Conservation (phyloP, 2,113 vertebrate genomes). For the Syngnathoides biaculeatus region DNA sequence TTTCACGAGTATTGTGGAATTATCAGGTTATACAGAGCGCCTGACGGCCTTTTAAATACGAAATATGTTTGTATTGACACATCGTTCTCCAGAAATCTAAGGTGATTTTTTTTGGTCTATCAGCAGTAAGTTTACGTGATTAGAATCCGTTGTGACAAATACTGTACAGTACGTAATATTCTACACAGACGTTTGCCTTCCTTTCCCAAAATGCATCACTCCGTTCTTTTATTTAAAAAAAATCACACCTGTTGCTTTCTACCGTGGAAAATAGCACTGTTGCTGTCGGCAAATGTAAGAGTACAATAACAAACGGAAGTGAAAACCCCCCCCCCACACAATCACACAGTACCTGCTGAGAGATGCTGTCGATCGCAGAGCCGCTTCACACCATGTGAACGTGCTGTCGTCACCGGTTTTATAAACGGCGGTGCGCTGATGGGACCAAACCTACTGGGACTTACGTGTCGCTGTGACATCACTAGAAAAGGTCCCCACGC, state of each 20-base stretch:
- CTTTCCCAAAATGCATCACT: background rate
- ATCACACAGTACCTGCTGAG: conserved; percentile 14
- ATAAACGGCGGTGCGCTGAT: background rate
- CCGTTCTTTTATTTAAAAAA: background rate
- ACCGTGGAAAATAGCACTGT: background rate
- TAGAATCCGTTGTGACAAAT: background rate
- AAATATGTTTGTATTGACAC: background rate
- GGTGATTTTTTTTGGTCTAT: background rate
- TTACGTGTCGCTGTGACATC: background rate
- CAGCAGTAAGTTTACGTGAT: background rate
- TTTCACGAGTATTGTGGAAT: background rate
- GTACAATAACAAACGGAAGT: background rate
- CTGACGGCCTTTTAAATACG: background rate
- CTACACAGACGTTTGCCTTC: background rate
- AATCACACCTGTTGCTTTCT: background rate
- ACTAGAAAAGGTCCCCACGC: background rate
- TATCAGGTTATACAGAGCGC: background rate
- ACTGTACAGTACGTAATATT: background rate
- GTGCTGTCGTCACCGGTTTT: conserved; percentile 12
- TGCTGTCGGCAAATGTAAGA: background rate
- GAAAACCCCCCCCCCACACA: background rate
- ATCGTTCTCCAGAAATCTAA: background rate
- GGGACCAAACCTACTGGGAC: conserved; percentile 1
- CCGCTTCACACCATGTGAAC: conserved; percentile 1
- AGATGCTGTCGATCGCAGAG: conserved; percentile 6